Evolutionary conservation across 2,113 vertebrate genomes (phyloP).

Genomic region (Perca schrenkii): DNA sequence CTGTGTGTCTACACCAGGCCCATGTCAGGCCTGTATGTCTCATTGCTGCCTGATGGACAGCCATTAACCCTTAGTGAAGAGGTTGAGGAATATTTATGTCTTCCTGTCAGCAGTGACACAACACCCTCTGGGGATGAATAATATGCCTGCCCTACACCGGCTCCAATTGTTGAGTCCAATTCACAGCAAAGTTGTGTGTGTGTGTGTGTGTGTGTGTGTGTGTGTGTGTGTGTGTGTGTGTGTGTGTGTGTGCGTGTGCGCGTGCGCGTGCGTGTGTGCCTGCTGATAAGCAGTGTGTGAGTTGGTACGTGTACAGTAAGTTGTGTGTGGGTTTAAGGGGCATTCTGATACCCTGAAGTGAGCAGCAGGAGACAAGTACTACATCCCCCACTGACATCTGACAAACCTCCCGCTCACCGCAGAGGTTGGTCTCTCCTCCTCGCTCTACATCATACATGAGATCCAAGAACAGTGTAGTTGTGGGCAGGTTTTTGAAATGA

Average conservation of each 20-base stretch:
- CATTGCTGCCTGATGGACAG: constrained; percentile 78
- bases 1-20: constrained; percentile 33
- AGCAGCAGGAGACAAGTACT: constrained; percentile 73
- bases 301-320: background rate
- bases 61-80: constrained; percentile 81
- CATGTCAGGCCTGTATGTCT: constrained; percentile 35
- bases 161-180: constrained; percentile 73
- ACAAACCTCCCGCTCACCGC: constrained; percentile 58
- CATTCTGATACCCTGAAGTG: constrained; percentile 68
- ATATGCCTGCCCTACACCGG: constrained; percentile 69
- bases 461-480: background rate
- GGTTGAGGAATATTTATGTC: constrained; percentile 83
- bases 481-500: background rate
- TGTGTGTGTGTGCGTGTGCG: constrained; percentile 17
- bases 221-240: constrained; percentile 13
- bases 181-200: constrained; percentile 46
- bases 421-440: constrained; percentile 35
- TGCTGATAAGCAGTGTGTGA: constrained; percentile 9
- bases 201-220: constrained; percentile 29
- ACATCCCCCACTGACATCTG: constrained; percentile 76
- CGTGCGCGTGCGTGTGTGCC: constrained; percentile 37
- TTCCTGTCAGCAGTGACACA: constrained; percentile 77
- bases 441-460: background rate
- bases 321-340: constrained; percentile 48
- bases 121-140: constrained; percentile 78